Conservation (phyloP, 2,113 vertebrate genomes). For the rat (Rattus norvegicus) region GRCr8 NC_086039.1:132274501-132275000, state of each 20-base stretch:
- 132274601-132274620: slow-evolving; percentile 48
- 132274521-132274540: slow-evolving; percentile 51
- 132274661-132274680: slow-evolving; percentile 51
- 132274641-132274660: slow-evolving; percentile 54
- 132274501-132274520: slow-evolving; percentile 43
- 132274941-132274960: slow-evolving; percentile 39
- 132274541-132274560: slow-evolving; percentile 11
- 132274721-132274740: not conserved
- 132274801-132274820: not conserved
- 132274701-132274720: not conserved
- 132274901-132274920: slow-evolving; percentile 50
- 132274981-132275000: slow-evolving; percentile 42
- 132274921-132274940: slow-evolving; percentile 20
- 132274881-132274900: slow-evolving; percentile 22
- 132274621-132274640: not conserved
- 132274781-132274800: not conserved
- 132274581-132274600: slow-evolving; percentile 43
- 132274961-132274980: slow-evolving; percentile 45
- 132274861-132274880: not conserved
- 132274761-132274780: not conserved
- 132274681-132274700: not conserved
- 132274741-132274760: not conserved
- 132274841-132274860: not conserved
- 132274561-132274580: slow-evolving; percentile 49
- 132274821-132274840: not conserved